Base-by-base conservation (phyloP, 2,797 vertebrate species). In the Hemitrygon akajei region DNA sequence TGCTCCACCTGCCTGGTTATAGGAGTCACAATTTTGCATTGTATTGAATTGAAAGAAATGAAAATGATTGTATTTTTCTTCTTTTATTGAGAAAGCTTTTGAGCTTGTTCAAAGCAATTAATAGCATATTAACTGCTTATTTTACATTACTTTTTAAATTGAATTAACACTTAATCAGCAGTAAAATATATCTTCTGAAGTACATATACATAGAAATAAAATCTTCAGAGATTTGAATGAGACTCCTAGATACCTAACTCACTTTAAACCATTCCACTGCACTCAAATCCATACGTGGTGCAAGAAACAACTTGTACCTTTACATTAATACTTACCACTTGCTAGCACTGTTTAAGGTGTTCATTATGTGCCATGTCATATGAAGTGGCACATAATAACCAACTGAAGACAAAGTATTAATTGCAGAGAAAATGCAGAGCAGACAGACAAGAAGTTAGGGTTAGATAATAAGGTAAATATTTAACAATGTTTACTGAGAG, bases 1-100 rank as follows among this genome's bases (percentile, higher is more conserved):
- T 94, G 94, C 94, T 95, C 20, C 82, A 81, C 93, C 37, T n/a
- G n/a, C 58, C 94, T 76, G 69, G 69, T 93, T 22, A 80, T n/a
- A 30, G 66, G 87, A 37, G 71, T 91, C 7, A 10, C 11, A 1
- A 40, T 71, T 92, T 47, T 30, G 25, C 22, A 71, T 9, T 56
- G 71, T 73, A 20, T 37, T 30, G 63, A 66, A 30, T 89, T 66
- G 66, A 89, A 63, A 47, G 25, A 58, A 69, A 71, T 4, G 27
- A 2, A 4, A 25, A 69, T 80, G 18, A 20, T 12, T 0, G 4
- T 92, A 7, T 63, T 89, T 89, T 66, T 56, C 14, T 34, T 89
- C 60, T n/a, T 14, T 34, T n/a, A 34, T 34, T 34, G 16, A 18
- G 30, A 2, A 9, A 66, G 16, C 0, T 20, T n/a, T 66, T 63